Evolutionary conservation across 2,888 invertebrate genomes (phyloP).

Genomic region (Diadegma fenestrale): DNA sequence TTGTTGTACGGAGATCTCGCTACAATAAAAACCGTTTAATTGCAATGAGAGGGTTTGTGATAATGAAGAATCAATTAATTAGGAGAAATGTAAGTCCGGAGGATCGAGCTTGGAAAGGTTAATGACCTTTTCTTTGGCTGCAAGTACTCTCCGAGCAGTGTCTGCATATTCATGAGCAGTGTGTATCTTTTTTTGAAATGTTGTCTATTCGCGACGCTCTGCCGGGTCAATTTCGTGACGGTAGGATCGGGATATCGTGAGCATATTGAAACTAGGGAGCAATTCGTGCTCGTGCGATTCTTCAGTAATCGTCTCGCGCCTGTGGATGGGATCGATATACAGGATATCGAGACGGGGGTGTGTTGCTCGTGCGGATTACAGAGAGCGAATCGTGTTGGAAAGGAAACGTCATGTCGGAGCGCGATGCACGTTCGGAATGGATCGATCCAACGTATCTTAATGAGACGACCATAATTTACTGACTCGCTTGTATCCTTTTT

Average conservation of each 20-base stretch:
- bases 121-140: slow-evolving; percentile 14
- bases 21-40: background rate
- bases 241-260: slow-evolving; percentile 69
- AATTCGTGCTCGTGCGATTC: slow-evolving; percentile 45
- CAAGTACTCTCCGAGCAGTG: slow-evolving; percentile 6
- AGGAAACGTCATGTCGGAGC: slow-evolving; percentile 8
- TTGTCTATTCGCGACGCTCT: slow-evolving; percentile 58
- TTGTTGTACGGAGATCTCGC: too few species aligned
- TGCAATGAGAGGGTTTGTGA: background rate
- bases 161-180: slow-evolving; percentile 44
- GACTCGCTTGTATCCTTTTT: slow-evolving; percentile 13
- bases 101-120: slow-evolving; percentile 1
- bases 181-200: slow-evolving; percentile 47
- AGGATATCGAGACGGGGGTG: slow-evolving; percentile 6
- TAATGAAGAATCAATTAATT: background rate
- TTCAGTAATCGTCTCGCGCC: slow-evolving; percentile 26
- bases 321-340: background rate
- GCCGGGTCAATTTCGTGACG: slow-evolving; percentile 73
- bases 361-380: slow-evolving; percentile 2
- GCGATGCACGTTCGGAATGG: slow-evolving; percentile 19
- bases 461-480: slow-evolving; percentile 53
- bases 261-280: slow-evolving; percentile 33
- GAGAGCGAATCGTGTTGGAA: slow-evolving; percentile 26
- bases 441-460: slow-evolving; percentile 41
- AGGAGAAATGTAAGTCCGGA: background rate